Conservation (phyloP, 2,113 vertebrate species). For the Oenanthe melanoleuca region DNA sequence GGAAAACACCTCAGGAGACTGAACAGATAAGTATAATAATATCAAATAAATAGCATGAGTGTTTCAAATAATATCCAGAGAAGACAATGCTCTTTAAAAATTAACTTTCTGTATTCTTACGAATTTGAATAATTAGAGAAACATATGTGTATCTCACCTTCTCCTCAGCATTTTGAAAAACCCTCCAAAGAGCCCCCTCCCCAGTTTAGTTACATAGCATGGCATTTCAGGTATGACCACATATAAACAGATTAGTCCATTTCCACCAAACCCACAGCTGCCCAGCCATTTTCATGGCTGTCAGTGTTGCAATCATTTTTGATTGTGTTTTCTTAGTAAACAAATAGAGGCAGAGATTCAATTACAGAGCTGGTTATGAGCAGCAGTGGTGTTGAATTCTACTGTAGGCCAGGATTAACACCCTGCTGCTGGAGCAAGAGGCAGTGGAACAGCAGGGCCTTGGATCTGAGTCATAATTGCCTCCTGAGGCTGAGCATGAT, state of each 20-base stretch:
- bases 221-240: background rate
- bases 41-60: background rate
- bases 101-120: background rate
- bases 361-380: background rate
- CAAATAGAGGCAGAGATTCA: background rate
- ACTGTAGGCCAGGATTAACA: background rate
- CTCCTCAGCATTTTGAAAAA: background rate
- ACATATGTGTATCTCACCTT: background rate
- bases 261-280: background rate
- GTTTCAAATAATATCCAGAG: background rate
- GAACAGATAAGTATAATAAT: background rate
- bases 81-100: background rate
- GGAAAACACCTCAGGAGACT: background rate
- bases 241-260: background rate
- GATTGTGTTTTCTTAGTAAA: background rate
- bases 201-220: fast-evolving
- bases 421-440: background rate
- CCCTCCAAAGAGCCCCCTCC: fast-evolving
- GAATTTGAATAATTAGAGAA: background rate
- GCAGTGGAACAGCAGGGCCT: background rate
- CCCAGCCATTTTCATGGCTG: background rate
- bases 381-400: background rate
- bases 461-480: background rate
- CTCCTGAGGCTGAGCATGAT: background rate
- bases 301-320: background rate